A percentile compares a stretch with the other conserved stretches of the same genome.
phyloP scores from a whole-genome alignment of 2,888 invertebrate genomes.

The Vesta saturnalis region DNA sequence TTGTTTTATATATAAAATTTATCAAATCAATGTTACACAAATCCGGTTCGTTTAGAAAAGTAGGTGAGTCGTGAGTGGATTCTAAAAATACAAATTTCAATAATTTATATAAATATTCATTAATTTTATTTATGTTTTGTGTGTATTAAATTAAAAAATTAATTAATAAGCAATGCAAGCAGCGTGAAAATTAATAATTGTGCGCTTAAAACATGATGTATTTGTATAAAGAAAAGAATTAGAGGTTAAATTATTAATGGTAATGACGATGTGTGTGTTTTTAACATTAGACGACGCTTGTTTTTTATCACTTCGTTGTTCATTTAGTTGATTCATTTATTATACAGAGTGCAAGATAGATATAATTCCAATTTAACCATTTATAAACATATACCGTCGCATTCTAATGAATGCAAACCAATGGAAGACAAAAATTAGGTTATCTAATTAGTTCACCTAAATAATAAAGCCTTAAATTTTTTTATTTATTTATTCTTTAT shows the following conservation, averaged over 20 bases:
- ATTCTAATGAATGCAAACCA: too few relatives aligned
- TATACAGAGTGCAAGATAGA: background rate
- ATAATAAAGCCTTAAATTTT: too few relatives aligned
- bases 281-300: background rate
- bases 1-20: background rate
- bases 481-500: too few relatives aligned
- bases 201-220: background rate
- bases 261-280: background rate
- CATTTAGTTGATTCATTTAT: conserved; percentile 1
- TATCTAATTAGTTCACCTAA: too few relatives aligned
- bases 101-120: background rate
- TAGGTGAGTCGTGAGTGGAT: background rate
- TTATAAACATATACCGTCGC: too few relatives aligned
- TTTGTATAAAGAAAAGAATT: background rate
- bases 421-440: too few relatives aligned
- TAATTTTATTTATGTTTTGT: background rate
- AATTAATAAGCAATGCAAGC: background rate
- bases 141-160: background rate
- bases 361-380: background rate
- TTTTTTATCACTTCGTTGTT: background rate
- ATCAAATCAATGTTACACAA: background rate
- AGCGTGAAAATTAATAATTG: background rate
- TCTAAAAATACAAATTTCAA: too few relatives aligned
- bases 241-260: background rate
- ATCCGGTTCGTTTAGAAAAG: conserved; percentile 1